These are phyloP conservation scores for Delia radicum DNA, from an alignment of 1,140 invertebrate genomes.

Conservation along the genomic window DNA sequence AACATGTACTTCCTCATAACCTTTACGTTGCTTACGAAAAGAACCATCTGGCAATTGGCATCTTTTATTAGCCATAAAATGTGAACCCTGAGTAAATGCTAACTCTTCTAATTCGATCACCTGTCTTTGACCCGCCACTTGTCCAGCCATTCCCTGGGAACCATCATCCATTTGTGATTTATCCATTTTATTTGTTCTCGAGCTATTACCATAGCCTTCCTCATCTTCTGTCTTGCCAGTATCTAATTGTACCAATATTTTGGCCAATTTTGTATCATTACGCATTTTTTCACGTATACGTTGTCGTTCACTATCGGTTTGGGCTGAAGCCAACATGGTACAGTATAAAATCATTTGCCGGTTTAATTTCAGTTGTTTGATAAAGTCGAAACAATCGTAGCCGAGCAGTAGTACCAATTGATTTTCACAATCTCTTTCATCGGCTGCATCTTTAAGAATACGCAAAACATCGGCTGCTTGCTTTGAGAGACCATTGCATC, in stretches of 20 bases:
- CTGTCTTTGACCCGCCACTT: constrained; percentile 72
- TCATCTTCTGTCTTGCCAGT: constrained; percentile 84
- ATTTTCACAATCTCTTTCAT: constrained; percentile 97
- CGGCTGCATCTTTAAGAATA: constrained; percentile 84
- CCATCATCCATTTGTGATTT: constrained; percentile 64
- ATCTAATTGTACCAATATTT: constrained; percentile 86
- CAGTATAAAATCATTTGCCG: constrained; percentile 96
- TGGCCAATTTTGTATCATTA: constrained; percentile 75
- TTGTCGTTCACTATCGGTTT: constrained; percentile 85
- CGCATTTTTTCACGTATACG: constrained; percentile 90
- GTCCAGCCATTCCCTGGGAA: constrained; percentile 59
- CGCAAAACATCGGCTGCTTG: constrained; percentile 89
- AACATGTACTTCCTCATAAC: constrained; percentile 98
- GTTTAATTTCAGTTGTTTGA: constrained; percentile 91
- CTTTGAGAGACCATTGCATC: constrained; percentile 95
- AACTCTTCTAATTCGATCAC: constrained; percentile 93
- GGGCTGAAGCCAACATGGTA: constrained; percentile 93
- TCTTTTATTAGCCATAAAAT: constrained; percentile 98
- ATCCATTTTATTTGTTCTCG: constrained; percentile 62
- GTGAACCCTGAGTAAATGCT: constrained; percentile 92
- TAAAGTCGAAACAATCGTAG: constrained; percentile 97
- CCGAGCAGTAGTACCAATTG: constrained; percentile 91
- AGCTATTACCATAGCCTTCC: constrained; percentile 59
- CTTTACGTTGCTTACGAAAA: constrained; percentile 93
- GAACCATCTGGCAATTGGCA: constrained; percentile 97